Evolutionary conservation across 2,888 invertebrate species (phyloP).

Genomic region (Drosophila eohydei): DNA sequence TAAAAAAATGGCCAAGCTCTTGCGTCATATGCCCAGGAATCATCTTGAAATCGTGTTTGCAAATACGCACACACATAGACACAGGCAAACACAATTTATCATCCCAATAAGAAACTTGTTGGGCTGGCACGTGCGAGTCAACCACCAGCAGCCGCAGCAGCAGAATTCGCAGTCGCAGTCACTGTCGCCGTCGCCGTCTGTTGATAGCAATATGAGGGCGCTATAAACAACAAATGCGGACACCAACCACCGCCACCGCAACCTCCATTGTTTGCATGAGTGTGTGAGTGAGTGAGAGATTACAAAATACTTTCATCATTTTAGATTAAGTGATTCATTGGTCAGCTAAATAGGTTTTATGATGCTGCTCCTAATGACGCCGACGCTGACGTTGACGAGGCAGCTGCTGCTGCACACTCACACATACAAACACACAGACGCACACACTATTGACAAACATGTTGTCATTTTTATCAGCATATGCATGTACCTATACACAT

Average conservation of each 20-base stretch:
- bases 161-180: constrained; percentile 13
- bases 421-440: constrained; percentile 2
- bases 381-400: constrained; percentile 21
- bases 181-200: constrained; percentile 32
- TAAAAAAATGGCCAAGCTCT: constrained; percentile 63
- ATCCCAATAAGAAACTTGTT: constrained; percentile 76
- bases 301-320: constrained; percentile 49
- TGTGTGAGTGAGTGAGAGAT: constrained; percentile 19
- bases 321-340: constrained; percentile 52
- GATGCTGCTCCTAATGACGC: constrained; percentile 41
- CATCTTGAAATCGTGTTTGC: constrained; percentile 55
- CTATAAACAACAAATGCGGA: constrained; percentile 53
- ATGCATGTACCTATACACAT: constrained; percentile 27
- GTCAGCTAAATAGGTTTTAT: constrained; percentile 45
- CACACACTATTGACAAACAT: constrained; percentile 34
- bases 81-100: constrained; percentile 33
- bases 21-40: constrained; percentile 73
- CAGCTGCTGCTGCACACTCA: constrained; percentile 15
- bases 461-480: constrained; percentile 64
- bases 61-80: constrained; percentile 22
- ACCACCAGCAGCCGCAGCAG: constrained; percentile 26
- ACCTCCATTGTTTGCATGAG: not conserved
- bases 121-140: constrained; percentile 61
- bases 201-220: constrained; percentile 61
- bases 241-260: not conserved